Percentiles rank a stretch among this genome's conserved stretches.
phyloP scores from a whole-genome alignment of 2,888 invertebrate genomes.

The Xanthorhoe designata region DNA sequence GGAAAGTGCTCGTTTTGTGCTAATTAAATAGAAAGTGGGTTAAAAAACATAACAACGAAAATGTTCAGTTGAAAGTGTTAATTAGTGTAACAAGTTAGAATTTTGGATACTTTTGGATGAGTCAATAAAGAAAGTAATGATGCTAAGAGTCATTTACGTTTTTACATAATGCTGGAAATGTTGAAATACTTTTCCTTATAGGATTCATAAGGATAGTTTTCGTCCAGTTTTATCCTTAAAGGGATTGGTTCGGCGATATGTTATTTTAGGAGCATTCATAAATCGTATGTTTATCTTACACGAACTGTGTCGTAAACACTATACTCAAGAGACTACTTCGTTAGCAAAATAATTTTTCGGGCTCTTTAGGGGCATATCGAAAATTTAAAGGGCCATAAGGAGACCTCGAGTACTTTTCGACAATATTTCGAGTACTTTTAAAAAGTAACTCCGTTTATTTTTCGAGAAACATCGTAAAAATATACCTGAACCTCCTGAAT shows the following conservation, averaged over 20 bases:
- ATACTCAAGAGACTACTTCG: no score
- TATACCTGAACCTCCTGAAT: no score
- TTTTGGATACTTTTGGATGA: neutral
- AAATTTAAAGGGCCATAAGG: neutral
- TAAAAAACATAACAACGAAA: neutral
- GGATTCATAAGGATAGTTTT: neutral
- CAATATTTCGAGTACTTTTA: neutral
- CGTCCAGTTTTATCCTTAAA: neutral
- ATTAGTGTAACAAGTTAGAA: neutral
- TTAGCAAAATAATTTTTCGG: no score
- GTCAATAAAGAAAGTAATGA: neutral
- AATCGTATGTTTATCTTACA: no score
- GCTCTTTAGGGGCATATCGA: neutral
- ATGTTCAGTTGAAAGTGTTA: neutral
- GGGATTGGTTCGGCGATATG: no score
- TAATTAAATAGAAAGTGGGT: conserved; percentile 18
- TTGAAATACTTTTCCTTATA: neutral
- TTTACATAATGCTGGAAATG: neutral
- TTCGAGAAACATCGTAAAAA: neutral
- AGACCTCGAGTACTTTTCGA: no score
- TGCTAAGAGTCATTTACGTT: neutral
- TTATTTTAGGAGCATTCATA: neutral
- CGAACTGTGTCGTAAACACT: no score
- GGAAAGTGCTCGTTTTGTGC: conserved; percentile 38
- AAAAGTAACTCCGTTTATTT: neutral